These are phyloP conservation scores for Mythimna ferrago DNA, from an alignment of 2,888 invertebrate species.

Conservation along the genomic window DNA sequence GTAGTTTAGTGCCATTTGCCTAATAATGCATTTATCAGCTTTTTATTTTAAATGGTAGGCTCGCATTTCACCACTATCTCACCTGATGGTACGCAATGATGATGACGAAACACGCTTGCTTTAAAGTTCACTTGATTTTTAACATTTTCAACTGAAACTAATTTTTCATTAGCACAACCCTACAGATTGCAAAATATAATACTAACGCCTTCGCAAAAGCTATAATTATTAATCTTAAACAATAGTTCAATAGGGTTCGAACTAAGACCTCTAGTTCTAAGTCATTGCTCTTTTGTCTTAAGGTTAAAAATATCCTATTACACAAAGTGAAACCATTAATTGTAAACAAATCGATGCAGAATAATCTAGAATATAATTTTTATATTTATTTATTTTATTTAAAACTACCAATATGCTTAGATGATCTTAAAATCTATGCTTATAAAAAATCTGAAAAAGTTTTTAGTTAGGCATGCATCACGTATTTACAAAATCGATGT, in stretches of 20 bases:
- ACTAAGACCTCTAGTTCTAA: slow-evolving; percentile 33
- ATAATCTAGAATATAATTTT: background rate
- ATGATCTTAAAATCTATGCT: too few relatives aligned
- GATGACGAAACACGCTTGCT: too few relatives aligned
- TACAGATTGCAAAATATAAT: slow-evolving; percentile 8
- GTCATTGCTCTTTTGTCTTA: slow-evolving; percentile 39
- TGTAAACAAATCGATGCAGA: slow-evolving; percentile 2
- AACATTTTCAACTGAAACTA: too few relatives aligned
- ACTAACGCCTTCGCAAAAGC: background rate
- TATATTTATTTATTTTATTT: background rate
- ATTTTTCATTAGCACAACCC: background rate
- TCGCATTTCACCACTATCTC: too few relatives aligned
- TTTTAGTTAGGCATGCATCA: too few relatives aligned
- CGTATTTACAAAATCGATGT: too few relatives aligned
- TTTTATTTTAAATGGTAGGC: too few relatives aligned
- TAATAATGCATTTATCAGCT: too few relatives aligned
- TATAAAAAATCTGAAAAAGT: too few relatives aligned
- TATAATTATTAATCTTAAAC: slow-evolving; percentile 34
- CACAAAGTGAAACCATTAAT: slow-evolving; percentile 17
- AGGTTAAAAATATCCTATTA: slow-evolving; percentile 40
- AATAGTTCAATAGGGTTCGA: slow-evolving; percentile 43
- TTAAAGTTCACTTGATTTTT: background rate
- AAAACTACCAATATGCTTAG: background rate
- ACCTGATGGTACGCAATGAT: too few relatives aligned
- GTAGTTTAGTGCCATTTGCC: too few relatives aligned